Percentiles rank a stretch among this genome's conserved stretches.
Evolutionary conservation across 2,113 vertebrate species (phyloP).

Genomic region (Bos javanicus): DNA sequence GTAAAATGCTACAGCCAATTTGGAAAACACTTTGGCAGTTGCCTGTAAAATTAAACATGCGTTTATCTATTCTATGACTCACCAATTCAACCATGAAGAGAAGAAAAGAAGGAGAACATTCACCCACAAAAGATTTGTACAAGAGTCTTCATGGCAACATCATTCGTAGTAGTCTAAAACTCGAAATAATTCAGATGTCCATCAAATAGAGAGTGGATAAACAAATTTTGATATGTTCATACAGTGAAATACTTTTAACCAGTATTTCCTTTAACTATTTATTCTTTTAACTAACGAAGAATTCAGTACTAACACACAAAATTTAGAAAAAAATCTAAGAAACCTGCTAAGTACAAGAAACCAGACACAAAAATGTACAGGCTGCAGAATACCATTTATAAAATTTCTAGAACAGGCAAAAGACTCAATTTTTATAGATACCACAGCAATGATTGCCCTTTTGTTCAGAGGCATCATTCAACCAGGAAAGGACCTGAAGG

Average conservation of each 20-base stretch:
- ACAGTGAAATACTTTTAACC: background rate
- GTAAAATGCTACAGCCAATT: background rate
- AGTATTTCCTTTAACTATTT: background rate
- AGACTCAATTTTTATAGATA: background rate
- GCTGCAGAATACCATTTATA: background rate
- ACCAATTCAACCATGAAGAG: background rate
- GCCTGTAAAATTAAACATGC: background rate
- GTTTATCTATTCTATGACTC: background rate
- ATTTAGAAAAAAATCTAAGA: background rate
- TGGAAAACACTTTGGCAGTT: background rate
- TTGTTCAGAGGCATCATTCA: background rate
- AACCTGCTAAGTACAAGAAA: background rate
- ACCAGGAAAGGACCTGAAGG: background rate
- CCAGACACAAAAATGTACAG: background rate
- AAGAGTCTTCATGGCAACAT: background rate
- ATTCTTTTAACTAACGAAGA: background rate
- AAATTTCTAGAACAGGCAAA: background rate
- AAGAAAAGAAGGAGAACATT: background rate
- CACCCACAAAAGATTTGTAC: background rate
- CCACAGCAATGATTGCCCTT: background rate
- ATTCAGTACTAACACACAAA: background rate
- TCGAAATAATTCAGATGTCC: background rate
- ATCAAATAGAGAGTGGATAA: background rate
- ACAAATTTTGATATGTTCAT: background rate
- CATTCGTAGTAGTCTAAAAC: background rate